Evolutionary conservation across 2,113 vertebrate genomes (phyloP).

Genomic region (Andinoacara biseriatus): DNA sequence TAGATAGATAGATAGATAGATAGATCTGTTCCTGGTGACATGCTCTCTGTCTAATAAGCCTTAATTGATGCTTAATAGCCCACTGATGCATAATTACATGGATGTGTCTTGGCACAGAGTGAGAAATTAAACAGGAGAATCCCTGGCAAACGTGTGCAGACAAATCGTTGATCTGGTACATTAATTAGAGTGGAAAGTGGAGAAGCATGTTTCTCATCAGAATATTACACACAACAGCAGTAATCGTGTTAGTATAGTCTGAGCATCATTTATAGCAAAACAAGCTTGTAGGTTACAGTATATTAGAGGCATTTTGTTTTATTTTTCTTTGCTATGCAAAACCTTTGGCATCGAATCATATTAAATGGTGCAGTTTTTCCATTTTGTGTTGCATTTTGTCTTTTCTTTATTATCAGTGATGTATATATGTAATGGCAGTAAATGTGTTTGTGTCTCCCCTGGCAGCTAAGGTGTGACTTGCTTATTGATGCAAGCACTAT

Average conservation of each 20-base stretch:
- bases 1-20: constrained; percentile 17
- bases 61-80: constrained; percentile 69
- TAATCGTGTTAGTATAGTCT: constrained; percentile 8
- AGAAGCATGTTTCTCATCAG: constrained; percentile 38
- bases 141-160: constrained; percentile 54
- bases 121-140: constrained; percentile 66
- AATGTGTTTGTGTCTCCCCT: too few species aligned
- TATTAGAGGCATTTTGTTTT: neutral
- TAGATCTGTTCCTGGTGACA: constrained; percentile 33
- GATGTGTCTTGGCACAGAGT: constrained; percentile 47
- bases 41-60: constrained; percentile 45
- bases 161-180: constrained; percentile 2
- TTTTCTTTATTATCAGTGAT: neutral
- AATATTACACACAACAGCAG: constrained; percentile 27
- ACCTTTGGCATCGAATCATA: neutral
- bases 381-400: too few species aligned
- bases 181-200: constrained; percentile 40
- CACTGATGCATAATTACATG: constrained; percentile 64
- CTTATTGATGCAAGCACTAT: neutral
- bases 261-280: constrained; percentile 20
- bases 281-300: neutral
- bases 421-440: neutral
- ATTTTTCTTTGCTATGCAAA: neutral
- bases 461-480: neutral
- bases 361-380: neutral